A percentile compares a stretch with the other conserved stretches of the same genome.
These are phyloP conservation scores for Tinamus guttatus DNA, from an alignment of 2,113 vertebrate species.

Conservation along the genomic window DNA sequence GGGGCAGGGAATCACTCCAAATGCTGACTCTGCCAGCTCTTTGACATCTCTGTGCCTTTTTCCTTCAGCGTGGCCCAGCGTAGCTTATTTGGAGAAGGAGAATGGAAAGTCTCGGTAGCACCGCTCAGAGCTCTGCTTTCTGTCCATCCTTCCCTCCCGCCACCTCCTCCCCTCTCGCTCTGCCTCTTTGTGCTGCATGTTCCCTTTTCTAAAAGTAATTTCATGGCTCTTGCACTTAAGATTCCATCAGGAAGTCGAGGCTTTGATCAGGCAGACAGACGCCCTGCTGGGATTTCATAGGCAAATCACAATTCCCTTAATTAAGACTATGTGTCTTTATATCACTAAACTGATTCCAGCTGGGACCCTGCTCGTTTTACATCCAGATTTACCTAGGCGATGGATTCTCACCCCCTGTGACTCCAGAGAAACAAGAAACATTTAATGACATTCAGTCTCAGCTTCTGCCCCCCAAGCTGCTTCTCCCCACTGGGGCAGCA, in stretches of 20 bases:
- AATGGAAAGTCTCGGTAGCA: slow-evolving; percentile 20
- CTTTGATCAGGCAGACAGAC: slow-evolving; percentile 79
- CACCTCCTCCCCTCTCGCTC: not conserved
- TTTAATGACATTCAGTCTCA: not conserved
- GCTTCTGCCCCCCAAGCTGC: not conserved
- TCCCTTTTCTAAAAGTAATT: slow-evolving; percentile 80
- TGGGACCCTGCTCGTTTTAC: slow-evolving; percentile 67
- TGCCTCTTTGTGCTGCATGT: slow-evolving; percentile 39
- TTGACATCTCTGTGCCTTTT: not conserved
- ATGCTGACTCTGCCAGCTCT: not conserved
- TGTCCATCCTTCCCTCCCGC: not conserved
- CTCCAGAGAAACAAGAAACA: not conserved
- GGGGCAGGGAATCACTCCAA: not conserved
- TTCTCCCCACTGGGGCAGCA: not conserved
- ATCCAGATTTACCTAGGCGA: slow-evolving; percentile 63
- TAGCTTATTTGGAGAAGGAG: slow-evolving; percentile 35
- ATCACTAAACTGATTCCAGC: slow-evolving; percentile 71
- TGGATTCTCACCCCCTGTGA: not conserved
- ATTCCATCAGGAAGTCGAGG: slow-evolving; percentile 82
- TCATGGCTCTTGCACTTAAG: slow-evolving; percentile 84
- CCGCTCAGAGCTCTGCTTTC: slow-evolving; percentile 1
- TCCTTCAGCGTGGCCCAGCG: not conserved
- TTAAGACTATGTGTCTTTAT: slow-evolving; percentile 81
- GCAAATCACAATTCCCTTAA: slow-evolving; percentile 84
- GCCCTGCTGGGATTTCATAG: slow-evolving; percentile 80